Evolutionary conservation across 2,113 vertebrate genomes (phyloP).

Genomic region (Coregonus clupeaformis): DNA sequence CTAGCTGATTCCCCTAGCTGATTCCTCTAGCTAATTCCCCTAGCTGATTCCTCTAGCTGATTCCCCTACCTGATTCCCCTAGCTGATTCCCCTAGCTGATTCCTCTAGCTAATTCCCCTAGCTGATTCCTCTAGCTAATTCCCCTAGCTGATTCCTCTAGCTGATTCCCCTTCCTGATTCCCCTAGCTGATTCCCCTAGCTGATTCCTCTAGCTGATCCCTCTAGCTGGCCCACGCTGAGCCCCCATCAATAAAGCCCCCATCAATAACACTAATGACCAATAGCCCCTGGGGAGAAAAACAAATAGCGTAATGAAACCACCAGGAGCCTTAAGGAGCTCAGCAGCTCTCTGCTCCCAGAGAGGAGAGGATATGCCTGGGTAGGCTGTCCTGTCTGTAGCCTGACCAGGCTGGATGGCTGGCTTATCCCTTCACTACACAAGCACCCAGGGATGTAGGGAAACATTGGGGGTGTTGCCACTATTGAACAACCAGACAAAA

Average conservation of each 20-base stretch:
- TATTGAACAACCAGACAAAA: constrained; percentile 40
- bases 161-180: no score
- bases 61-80: no score
- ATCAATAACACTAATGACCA: constrained; percentile 73
- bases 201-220: not conserved
- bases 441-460: not conserved
- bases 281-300: constrained; percentile 58
- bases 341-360: constrained; percentile 8
- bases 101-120: no score
- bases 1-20: no score
- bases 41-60: no score
- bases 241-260: no score
- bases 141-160: no score
- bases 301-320: constrained; percentile 56
- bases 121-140: no score
- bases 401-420: constrained; percentile 4
- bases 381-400: constrained; percentile 6
- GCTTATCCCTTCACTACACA: not conserved
- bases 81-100: no score
- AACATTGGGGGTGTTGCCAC: constrained; percentile 20
- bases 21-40: no score
- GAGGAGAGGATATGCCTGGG: not conserved
- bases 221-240: constrained; percentile 31
- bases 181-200: no score
- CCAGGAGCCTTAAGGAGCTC: constrained; percentile 27